Base-by-base conservation (phyloP, 2,888 invertebrate species). In the Rhabditoides inermis region DNA sequence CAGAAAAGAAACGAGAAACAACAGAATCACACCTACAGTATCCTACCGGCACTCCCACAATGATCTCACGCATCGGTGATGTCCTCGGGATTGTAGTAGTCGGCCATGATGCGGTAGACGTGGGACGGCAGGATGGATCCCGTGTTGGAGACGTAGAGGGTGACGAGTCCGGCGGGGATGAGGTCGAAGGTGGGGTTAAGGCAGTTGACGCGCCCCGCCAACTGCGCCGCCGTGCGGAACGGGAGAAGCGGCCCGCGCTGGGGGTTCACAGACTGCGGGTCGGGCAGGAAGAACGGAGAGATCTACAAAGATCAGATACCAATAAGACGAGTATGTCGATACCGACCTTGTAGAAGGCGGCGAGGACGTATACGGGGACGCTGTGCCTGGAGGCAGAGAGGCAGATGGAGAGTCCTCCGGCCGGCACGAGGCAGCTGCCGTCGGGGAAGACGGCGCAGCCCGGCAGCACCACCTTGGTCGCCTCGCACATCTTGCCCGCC, bases 371-470 rank as follows among this genome's bases (percentile, higher is more conserved):
- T 1, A 72, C 68, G 2, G 72, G 72, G 26, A 72, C 64, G 6
- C 64, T 60, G 46, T 72, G 72, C 27, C 65, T 53, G 20, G 69
- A 56, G 28, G 72, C 72, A 5, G 62, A 55, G 12, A 68, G 57
- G 20, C 68, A 68, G 27, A 72, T 63, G n/a, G 61, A 58, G 27
- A 68, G 59, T 18, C 63, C 58, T 22, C 72, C 72, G 7, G 70
- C 58, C 2, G 68, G 70, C 25, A 65, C 60, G 3, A 72, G 55
- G 51, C 68, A 68, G 2, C 63, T 63, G 3, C 72, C 72, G 53
- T 72, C 72, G 4, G 69, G 70, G 42, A 72, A 64, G 15, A 72
- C 64, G 10, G 69, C 65, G 0, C 60, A 58, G 4, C 66, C 62
- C 6, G 67, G 58, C 1, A 72, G 53, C 12, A 72, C 63, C 15